Percentiles rank a stretch among this genome's conserved stretches.
Evolutionary conservation across 2,888 invertebrate genomes (phyloP).

Genomic region (Polia nebulosa): DNA sequence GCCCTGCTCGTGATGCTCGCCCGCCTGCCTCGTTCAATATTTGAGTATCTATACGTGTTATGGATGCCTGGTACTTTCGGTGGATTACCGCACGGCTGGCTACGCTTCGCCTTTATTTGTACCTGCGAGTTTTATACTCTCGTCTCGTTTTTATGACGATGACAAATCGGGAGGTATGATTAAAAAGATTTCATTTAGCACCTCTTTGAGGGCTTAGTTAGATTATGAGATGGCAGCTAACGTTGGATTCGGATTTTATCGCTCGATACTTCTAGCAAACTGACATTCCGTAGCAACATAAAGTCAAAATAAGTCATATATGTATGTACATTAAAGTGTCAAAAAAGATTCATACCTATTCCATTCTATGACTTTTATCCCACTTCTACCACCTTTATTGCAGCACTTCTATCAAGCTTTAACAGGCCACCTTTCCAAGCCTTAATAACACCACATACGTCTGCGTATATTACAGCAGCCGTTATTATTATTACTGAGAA

Average conservation of each 20-base stretch:
- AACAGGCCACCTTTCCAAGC: conserved; percentile 30
- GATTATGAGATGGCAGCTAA: conserved; percentile 38
- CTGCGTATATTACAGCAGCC: conserved; percentile 45
- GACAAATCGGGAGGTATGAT: conserved; percentile 61
- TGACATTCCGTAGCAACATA: neutral
- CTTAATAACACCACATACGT: conserved; percentile 51
- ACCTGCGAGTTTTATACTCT: conserved; percentile 59
- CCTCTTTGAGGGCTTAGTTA: conserved; percentile 52
- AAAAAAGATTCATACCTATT: conserved; percentile 5
- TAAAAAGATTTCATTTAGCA: conserved; percentile 58
- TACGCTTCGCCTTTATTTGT: conserved; percentile 66
- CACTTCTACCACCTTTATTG: conserved; percentile 34
- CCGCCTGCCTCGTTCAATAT: conserved; percentile 80
- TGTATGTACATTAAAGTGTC: neutral
- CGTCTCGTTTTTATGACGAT: conserved; percentile 55
- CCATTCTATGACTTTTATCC: neutral
- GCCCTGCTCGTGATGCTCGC: conserved; percentile 75
- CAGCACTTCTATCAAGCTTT: conserved; percentile 44
- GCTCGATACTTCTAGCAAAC: neutral
- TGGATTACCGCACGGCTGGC: conserved; percentile 77
- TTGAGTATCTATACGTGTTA: conserved; percentile 78
- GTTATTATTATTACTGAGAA: conserved; percentile 61
- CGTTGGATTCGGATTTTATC: conserved; percentile 23
- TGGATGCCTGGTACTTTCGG: conserved; percentile 80
- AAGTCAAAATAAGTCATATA: neutral